Evolutionary conservation across 2,888 invertebrate species (phyloP), one percentile per base, ranked within the genome.

Genomic region (Cantharis flavilabris): DNA sequence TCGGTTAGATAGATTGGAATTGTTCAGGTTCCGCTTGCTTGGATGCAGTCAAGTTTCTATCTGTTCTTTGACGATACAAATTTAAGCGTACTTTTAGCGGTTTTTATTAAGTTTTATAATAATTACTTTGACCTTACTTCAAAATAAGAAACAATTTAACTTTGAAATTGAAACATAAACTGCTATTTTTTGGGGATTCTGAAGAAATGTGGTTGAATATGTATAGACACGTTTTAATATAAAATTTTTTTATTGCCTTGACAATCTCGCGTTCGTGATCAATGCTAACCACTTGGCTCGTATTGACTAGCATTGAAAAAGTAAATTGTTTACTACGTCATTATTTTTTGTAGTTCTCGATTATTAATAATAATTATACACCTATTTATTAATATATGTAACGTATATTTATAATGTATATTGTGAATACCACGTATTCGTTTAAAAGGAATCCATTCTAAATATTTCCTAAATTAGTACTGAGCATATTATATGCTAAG

Each of bases 281-380:
- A 75, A 75, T 75, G 75, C 71, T 71, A 71, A 75, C 75, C 28
- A 75, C 75, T 70, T 74, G 69, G 69, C 73, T 62, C 28, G 64
- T 30, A 71, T 26, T 71, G 63, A 49, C 49, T 49, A 49, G 49
- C 49, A 49, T 49, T 49, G 49, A 49, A 49, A 49, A 49, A 49
- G n/a, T 49, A 49, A 49, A 49, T 49, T 49, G n/a, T 49, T 49
- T 49, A 49, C n/a, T 2, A 9, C 49, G 49, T 49, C 49, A 49
- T 49, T n/a, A 71, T 64, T 16, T 64, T 30, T 63, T 63, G 18
- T 70, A 70, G n/a, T 16, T n/a, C n/a, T 49, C 49, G 49, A 49
- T 3, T n/a, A 49, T n/a, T 49, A 49, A 26, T 26, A 49, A 26
- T 26, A 26, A n/a, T 49, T 49, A 49, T 49, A 5, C 0, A n/a